Conservation (phyloP, 2,797 vertebrate species). For the Prionace glauca region DNA sequence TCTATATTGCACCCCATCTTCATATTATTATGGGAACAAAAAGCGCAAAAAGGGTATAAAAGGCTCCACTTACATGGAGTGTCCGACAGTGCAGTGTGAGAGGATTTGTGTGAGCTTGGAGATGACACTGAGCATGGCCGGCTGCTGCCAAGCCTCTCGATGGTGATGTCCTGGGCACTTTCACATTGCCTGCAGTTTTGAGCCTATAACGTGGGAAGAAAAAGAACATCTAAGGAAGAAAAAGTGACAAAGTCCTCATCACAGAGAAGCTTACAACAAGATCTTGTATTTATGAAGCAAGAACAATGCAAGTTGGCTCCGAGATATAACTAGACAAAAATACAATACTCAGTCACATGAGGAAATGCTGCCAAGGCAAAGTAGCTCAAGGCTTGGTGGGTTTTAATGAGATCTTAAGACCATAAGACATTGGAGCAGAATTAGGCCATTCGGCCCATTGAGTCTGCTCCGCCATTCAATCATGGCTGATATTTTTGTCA, state of each 20-base stretch:
- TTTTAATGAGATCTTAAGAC: background rate
- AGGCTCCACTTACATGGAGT: slow-evolving; percentile 56
- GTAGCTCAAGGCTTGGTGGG: background rate
- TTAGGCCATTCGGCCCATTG: too few relatives aligned
- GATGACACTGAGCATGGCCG: slow-evolving; percentile 62
- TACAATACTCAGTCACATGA: background rate
- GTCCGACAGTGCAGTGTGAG: slow-evolving; percentile 63
- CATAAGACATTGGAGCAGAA: too few relatives aligned
- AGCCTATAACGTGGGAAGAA: slow-evolving; percentile 54
- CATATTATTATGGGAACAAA: background rate
- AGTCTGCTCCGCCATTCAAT: too few relatives aligned
- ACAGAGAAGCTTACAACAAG: background rate
- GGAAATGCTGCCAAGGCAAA: background rate
- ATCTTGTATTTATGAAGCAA: background rate
- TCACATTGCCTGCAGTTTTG: slow-evolving; percentile 57
- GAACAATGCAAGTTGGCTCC: background rate
- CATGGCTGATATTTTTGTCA: too few relatives aligned
- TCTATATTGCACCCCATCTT: too few relatives aligned
- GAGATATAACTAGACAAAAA: background rate
- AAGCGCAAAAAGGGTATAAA: background rate
- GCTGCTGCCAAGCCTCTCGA: slow-evolving; percentile 52
- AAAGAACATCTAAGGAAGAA: background rate
- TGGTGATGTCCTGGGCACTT: slow-evolving; percentile 43
- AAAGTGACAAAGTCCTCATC: background rate
- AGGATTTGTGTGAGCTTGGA: slow-evolving; percentile 66